phyloP scores from a whole-genome alignment of 2,888 invertebrate species.

The Entomobrya proxima region DNA sequence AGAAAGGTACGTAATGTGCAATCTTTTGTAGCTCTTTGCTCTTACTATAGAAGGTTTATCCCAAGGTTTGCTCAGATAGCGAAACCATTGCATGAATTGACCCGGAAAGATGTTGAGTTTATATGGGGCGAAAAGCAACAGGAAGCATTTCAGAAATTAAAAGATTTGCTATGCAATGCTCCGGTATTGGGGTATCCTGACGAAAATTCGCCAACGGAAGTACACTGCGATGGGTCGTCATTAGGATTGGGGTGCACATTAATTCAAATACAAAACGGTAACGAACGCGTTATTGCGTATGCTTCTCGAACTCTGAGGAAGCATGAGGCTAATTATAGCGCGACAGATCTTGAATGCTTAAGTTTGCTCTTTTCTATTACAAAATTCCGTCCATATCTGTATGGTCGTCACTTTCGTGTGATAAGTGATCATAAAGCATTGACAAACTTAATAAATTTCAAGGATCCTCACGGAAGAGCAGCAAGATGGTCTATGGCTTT shows the following conservation, averaged over 20 bases:
- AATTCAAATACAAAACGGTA: no score
- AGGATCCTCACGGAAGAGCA: no score
- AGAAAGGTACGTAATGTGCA: conserved; percentile 58
- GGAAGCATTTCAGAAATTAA: no score
- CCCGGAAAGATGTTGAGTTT: no score
- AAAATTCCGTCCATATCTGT: conserved; percentile 77
- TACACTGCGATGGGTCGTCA: conserved; percentile 49
- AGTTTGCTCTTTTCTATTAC: conserved; percentile 76
- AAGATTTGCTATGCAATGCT: no score
- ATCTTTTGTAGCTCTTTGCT: conserved; percentile 73
- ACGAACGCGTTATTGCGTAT: no score
- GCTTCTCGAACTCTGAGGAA: conserved; percentile 74
- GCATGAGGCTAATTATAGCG: conserved; percentile 76
- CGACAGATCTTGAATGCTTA: conserved; percentile 77
- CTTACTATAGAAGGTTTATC: conserved; percentile 73
- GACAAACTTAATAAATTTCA: no score
- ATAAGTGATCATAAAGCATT: no score
- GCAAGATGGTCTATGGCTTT: no score
- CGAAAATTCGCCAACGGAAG: neutral
- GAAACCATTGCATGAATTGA: no score
- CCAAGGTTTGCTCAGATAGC: conserved; percentile 68
- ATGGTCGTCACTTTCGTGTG: conserved; percentile 76
- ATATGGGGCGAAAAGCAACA: no score
- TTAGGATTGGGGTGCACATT: conserved; percentile 39
- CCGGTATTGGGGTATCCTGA: no score